Evolutionary conservation across 2,797 vertebrate genomes (phyloP).

Genomic region (Yasuhikotakia modesta): DNA sequence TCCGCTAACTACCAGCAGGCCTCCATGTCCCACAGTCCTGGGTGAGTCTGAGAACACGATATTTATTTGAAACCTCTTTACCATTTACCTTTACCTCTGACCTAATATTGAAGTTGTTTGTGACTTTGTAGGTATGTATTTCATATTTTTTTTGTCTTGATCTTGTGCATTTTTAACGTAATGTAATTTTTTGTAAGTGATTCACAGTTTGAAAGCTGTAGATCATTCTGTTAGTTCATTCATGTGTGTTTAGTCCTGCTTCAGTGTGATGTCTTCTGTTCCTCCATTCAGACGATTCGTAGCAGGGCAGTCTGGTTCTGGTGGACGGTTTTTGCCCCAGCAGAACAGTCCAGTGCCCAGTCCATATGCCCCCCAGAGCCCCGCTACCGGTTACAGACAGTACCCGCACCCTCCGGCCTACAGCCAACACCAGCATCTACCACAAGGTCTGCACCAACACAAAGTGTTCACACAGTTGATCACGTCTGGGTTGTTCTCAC

Average conservation of each 20-base stretch:
- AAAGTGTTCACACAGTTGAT: no score
- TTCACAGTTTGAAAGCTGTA: no score
- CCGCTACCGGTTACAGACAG: slow-evolving; percentile 93
- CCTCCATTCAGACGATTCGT: slow-evolving; percentile 85
- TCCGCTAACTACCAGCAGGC: slow-evolving; percentile 93
- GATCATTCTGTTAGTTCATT: no score
- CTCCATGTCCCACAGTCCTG: slow-evolving; percentile 70
- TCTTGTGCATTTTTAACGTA: no score
- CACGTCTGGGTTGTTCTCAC: no score
- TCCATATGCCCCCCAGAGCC: slow-evolving; percentile 96
- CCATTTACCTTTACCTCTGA: no score
- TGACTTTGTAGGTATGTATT: no score
- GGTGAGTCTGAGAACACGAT: no score
- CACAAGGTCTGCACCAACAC: slow-evolving; percentile 86
- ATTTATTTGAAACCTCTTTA: background rate
- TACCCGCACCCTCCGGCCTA: slow-evolving; percentile 93
- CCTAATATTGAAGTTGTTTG: no score
- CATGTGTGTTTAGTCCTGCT: no score
- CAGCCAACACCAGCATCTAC: slow-evolving; percentile 90
- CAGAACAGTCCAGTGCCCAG: slow-evolving; percentile 97
- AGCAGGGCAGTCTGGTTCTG: slow-evolving; percentile 89
- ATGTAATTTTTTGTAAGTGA: no score
- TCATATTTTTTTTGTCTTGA: no score
- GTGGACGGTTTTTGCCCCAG: slow-evolving; percentile 89
- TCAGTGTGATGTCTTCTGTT: background rate